A percentile compares a stretch with the other conserved stretches of the same genome.
Evolutionary conservation across 1,140 invertebrate genomes (phyloP).

Genomic region (Drosophila gunungcola): DNA sequence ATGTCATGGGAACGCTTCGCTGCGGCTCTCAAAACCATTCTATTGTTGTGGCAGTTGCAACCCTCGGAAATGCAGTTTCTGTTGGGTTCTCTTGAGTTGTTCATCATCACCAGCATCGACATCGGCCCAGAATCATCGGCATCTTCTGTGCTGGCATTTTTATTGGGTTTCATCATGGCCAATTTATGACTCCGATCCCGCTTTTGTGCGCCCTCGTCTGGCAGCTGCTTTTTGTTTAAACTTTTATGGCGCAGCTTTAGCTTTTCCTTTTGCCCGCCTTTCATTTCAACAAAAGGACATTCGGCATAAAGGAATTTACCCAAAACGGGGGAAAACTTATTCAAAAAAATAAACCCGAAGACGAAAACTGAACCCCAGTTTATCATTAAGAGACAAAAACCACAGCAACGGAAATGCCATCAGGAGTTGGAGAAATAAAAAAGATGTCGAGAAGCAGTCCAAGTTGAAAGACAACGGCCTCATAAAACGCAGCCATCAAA

Average conservation of each 20-base stretch:
- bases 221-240: conserved; percentile 65
- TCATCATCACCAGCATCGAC: conserved; percentile 26
- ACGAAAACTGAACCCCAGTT: conserved; percentile 65
- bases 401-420: conserved; percentile 56
- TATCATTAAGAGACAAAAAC: conserved; percentile 72
- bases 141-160: conserved; percentile 48
- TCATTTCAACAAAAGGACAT: conserved; percentile 68
- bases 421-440: conserved; percentile 34
- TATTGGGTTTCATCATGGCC: conserved; percentile 72
- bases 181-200: conserved; percentile 67
- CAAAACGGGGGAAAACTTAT: conserved; percentile 46
- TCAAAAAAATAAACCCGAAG: conserved; percentile 22
- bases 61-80: conserved; percentile 53
- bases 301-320: conserved; percentile 56
- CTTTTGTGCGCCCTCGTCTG: conserved; percentile 52
- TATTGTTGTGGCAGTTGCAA: conserved; percentile 55
- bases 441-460: conserved; percentile 41
- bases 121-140: conserved; percentile 11
- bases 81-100: conserved; percentile 17
- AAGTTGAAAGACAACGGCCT: conserved; percentile 71
- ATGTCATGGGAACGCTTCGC: conserved; percentile 65
- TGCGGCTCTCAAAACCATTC: conserved; percentile 7
- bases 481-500: conserved; percentile 81
- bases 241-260: conserved; percentile 73
- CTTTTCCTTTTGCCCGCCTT: conserved; percentile 40